Evolutionary conservation across 2,113 vertebrate species (phyloP), one percentile per base, ranked within the genome.

Genomic region (Ahaetulla prasina): DNA sequence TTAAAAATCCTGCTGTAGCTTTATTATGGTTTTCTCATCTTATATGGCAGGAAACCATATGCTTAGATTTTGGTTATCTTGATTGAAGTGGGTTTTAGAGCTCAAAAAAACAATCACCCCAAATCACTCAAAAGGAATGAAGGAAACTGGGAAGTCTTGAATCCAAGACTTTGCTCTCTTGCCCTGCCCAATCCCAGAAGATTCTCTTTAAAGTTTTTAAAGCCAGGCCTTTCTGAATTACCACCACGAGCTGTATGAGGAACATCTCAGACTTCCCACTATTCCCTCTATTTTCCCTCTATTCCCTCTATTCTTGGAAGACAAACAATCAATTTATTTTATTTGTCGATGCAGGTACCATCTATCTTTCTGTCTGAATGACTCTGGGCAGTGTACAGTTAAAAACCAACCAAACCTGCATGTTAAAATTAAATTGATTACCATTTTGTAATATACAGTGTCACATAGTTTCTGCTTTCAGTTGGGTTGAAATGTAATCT

Each of bases 201-300:
- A 80, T 39, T 8, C 16, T 39, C 68, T 80, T 20, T 20, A 80
- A 7, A 80, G n/a, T 39, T 39, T 80, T 80, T 80, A 80, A 80
- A 74, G 14, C 35, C n/a, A 74, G 14, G 63, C 63, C n/a, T 35
- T 35, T 74, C 63, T 74, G 63, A 74, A 20, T 7, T 74, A 39
- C 16, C 4, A 1, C n/a, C 14, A 39, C 2, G 6, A 39, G n/a
- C 5, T 1, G 1, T 35, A 3, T 3, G 14, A n/a, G 6, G 16
- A 35, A 74, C n/a, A 74, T 35, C 63, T 74, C n/a, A 74, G 63
- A 35, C 16, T 74, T 74, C 68, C n/a, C 16, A 20, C 16, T 74
- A n/a, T n/a, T n/a, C n/a, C n/a, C n/a, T n/a, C n/a, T n/a, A n/a
- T n/a, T n/a, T n/a, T n/a, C n/a, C n/a, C n/a, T n/a, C n/a, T n/a